phyloP scores from a whole-genome alignment of 2,113 vertebrate species.

The Neolamprologus toae region DNA sequence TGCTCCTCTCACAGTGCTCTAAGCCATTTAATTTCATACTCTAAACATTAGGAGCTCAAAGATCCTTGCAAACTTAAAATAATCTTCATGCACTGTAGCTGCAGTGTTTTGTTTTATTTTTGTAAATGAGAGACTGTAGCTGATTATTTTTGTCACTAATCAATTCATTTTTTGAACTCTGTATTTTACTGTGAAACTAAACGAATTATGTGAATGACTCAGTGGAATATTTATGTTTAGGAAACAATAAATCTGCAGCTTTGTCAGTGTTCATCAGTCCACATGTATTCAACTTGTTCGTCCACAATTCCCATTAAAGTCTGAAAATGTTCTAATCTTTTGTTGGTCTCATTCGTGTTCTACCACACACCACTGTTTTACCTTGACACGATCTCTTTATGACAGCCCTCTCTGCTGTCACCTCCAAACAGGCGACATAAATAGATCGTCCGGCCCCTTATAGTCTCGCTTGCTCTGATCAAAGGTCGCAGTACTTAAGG shows the following conservation, averaged over 20 bases:
- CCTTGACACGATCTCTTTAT: neutral
- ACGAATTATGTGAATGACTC: neutral
- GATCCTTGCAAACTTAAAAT: neutral
- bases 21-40: neutral
- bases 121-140: neutral
- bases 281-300: neutral
- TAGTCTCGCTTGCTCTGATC: constrained; percentile 9
- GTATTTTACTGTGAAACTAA: neutral
- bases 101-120: neutral
- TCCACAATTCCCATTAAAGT: neutral
- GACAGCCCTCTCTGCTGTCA: neutral
- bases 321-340: neutral
- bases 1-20: neutral
- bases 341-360: neutral
- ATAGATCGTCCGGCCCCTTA: neutral
- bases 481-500: constrained; percentile 57
- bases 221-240: neutral
- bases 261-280: neutral
- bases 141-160: neutral
- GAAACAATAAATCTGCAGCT: neutral
- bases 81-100: neutral
- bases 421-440: constrained; percentile 7
- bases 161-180: neutral
- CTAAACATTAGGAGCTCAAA: neutral
- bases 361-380: neutral